phyloP scores from a whole-genome alignment of 2,113 vertebrate species.

The Alethe diademata region DNA sequence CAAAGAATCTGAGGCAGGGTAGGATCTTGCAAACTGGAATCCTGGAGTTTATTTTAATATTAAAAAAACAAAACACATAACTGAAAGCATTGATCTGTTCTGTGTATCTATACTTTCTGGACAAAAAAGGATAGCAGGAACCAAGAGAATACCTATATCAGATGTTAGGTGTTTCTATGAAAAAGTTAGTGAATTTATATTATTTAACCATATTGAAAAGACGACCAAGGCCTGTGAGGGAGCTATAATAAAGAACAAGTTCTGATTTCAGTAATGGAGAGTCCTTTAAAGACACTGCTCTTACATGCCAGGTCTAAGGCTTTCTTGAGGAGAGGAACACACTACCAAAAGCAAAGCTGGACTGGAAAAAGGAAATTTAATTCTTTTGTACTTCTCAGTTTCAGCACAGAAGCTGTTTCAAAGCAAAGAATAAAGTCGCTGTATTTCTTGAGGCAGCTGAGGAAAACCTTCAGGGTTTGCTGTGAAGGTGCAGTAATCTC shows the following conservation, averaged over 20 bases:
- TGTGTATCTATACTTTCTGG: neutral
- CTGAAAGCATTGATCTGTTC: neutral
- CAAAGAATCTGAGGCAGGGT: neutral
- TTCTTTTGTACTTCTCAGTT: neutral
- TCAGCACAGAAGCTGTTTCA: conserved; percentile 4
- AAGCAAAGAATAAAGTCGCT: neutral
- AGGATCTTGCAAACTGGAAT: neutral
- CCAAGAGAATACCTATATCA: neutral
- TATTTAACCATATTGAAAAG: neutral
- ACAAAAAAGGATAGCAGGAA: neutral
- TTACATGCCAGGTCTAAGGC: neutral
- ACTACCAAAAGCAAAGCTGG: neutral
- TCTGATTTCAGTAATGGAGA: neutral
- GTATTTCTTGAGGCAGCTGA: conserved; percentile 16
- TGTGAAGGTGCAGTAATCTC: conserved; percentile 22
- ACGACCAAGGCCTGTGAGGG: neutral
- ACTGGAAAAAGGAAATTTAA: neutral
- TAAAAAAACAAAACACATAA: neutral
- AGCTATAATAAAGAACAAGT: neutral
- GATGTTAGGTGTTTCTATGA: neutral
- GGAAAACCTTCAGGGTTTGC: neutral
- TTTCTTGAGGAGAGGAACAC: neutral
- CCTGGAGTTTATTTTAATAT: neutral
- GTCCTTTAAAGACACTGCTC: neutral
- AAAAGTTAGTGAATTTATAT: neutral